Conservation (phyloP, 2,113 vertebrate species). For the Cynoglossus semilaevis region DNA sequence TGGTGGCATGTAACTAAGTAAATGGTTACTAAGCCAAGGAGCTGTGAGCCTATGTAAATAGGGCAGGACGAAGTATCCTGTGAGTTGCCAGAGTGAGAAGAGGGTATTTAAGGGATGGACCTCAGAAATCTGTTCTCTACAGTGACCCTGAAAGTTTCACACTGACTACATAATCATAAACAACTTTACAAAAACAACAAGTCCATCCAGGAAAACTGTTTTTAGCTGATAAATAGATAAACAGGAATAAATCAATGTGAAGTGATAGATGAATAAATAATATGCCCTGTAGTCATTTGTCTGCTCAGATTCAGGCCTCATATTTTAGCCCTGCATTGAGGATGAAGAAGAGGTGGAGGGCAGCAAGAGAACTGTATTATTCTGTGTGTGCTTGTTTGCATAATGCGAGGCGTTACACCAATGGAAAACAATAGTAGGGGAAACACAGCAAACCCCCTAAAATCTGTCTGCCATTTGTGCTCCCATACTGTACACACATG, state of each 20-base stretch:
- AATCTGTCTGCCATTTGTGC: conserved; percentile 74
- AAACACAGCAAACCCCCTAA: conserved; percentile 68
- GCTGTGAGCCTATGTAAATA: conserved; percentile 48
- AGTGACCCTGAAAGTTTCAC: conserved; percentile 61
- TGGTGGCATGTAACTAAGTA: conserved; percentile 65
- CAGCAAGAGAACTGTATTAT: conserved; percentile 30
- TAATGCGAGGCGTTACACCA: conserved; percentile 39
- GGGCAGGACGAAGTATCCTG: conserved; percentile 30
- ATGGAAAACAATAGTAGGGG: conserved; percentile 59
- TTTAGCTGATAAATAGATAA: conserved; percentile 72
- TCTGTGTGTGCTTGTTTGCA: conserved; percentile 10
- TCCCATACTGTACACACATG: conserved; percentile 75
- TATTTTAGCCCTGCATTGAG: conserved; percentile 53
- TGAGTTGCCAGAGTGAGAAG: conserved; percentile 27
- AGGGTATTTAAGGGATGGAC: conserved; percentile 41
- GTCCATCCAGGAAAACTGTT: conserved; percentile 40
- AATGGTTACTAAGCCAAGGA: conserved; percentile 63
- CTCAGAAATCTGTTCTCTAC: conserved; percentile 37
- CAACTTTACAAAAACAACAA: conserved; percentile 46
- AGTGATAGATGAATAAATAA: conserved; percentile 75
- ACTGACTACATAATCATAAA: conserved; percentile 31
- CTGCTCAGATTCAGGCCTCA: conserved; percentile 63
- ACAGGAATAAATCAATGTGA: conserved; percentile 74
- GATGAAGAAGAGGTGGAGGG: conserved; percentile 58
- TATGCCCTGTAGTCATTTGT: conserved; percentile 74